Evolutionary conservation across 2,797 vertebrate genomes (phyloP), one percentile per base, ranked within the genome.

Genomic region (Natrix natrix): DNA sequence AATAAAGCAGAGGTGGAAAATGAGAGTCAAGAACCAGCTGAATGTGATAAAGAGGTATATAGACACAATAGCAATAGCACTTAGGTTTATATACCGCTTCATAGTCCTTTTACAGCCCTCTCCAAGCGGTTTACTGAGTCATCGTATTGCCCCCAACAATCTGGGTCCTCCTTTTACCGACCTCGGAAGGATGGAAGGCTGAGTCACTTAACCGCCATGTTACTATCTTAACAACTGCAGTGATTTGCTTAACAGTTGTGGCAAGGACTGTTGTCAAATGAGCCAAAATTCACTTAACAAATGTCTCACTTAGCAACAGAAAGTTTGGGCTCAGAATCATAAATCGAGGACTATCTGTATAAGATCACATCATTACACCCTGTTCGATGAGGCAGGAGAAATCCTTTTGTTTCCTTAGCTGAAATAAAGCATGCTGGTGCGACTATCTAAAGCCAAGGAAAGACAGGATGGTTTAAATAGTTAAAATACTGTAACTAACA

Each of bases 1-100:
- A 92, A 63, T 69, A 98, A 96, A 94, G 91, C 95, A 17, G 96
- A 97, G 20, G 97, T 97, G 60, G 98, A 98, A 93, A 98, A 97
- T 88, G 95, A 96, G 60, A 93, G 74, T 94, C 95, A 94, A 93
- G 97, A 97, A 37, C 96, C 97, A 93, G 89, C 69, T 55, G 95
- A 92, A 0, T 63, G 94, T 87, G 95, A 97, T n/a, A 97, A 96
- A 90, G 95, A 98, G 98, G 98, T 99, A 96, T 91, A 13, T 14
- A 56, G 20, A 74, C 0, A 69, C 48, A 52, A 5, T 52, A 7
- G 48, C 48, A 0, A 52, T 52, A 7, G 5, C 48, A 5, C 48
- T 52, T 52, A 7, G 48, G 6, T 7, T 52, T 52, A 7, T 52
- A 48, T 48, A 48, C 48, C 48, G 2, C 48, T 48, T 48, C 48